Conservation (phyloP, 2,113 vertebrate genomes). For the Enhydra lutris region DNA sequence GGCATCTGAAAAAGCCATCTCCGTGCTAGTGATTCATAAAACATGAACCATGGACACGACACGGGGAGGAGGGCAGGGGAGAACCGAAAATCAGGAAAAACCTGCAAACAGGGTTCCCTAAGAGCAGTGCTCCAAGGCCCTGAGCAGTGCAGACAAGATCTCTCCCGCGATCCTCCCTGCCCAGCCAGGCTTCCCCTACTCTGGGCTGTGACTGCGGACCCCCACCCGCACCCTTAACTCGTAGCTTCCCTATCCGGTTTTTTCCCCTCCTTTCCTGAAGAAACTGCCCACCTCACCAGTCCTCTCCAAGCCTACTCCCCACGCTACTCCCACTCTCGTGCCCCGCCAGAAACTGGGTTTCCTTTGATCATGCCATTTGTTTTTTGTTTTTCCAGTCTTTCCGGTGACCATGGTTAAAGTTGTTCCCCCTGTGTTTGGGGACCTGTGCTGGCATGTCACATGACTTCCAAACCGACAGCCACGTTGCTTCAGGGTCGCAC, state of each 20-base stretch:
- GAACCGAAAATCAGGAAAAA: neutral
- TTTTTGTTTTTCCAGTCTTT: neutral
- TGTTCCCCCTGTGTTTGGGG: neutral
- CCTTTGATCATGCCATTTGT: neutral
- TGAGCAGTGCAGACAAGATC: neutral
- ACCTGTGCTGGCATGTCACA: neutral
- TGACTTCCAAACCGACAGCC: neutral
- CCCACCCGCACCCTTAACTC: neutral
- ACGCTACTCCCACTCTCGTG: too few relatives aligned
- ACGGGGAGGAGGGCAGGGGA: neutral
- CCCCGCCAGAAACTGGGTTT: neutral
- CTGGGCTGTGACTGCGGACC: neutral
- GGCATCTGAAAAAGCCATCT: neutral
- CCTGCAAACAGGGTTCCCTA: neutral
- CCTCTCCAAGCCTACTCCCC: neutral
- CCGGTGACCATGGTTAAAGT: neutral
- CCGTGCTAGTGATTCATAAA: neutral
- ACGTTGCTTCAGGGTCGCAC: neutral
- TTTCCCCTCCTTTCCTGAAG: neutral
- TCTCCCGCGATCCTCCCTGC: neutral
- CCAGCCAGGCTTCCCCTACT: neutral
- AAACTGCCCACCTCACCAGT: neutral
- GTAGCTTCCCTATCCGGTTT: neutral
- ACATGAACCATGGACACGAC: neutral
- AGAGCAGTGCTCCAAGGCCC: neutral